These are phyloP conservation scores for Episyrphus balteatus DNA, from an alignment of 1,140 invertebrate genomes.

Conservation along the genomic window DNA sequence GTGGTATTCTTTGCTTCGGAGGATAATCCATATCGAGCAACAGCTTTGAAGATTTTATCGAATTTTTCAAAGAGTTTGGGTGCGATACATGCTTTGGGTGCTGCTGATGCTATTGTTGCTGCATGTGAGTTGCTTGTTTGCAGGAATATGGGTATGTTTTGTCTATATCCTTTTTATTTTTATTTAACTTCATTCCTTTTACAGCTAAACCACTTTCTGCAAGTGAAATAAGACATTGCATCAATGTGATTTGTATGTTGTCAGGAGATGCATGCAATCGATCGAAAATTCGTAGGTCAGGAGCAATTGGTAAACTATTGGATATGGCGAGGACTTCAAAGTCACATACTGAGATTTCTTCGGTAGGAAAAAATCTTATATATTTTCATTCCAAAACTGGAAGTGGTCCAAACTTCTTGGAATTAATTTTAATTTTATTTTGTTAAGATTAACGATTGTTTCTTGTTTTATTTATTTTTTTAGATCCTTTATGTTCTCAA, in stretches of 20 bases:
- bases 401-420: too few relatives aligned
- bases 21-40: slow-evolving; percentile 21
- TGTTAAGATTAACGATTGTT: not conserved
- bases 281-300: slow-evolving; percentile 29
- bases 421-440: not conserved
- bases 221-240: slow-evolving; percentile 26
- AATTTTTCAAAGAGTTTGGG: slow-evolving; percentile 30
- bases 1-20: slow-evolving; percentile 29
- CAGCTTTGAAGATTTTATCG: slow-evolving; percentile 27
- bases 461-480: not conserved
- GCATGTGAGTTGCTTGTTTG: slow-evolving; percentile 28
- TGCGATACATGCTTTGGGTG: slow-evolving; percentile 26
- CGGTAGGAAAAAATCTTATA: slow-evolving; percentile 10
- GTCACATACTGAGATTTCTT: slow-evolving; percentile 24
- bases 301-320: slow-evolving; percentile 28
- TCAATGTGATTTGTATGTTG: slow-evolving; percentile 30
- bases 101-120: slow-evolving; percentile 28
- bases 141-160: slow-evolving; percentile 14
- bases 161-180: not conserved
- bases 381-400: not conserved
- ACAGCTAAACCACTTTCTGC: slow-evolving; percentile 17
- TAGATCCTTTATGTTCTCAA: slow-evolving; percentile 29
- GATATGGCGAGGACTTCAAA: slow-evolving; percentile 26
- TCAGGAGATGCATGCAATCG: slow-evolving; percentile 32
- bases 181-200: not conserved